These are phyloP conservation scores for Sebastes kiyomatsui DNA, from an alignment of 2,797 vertebrate genomes.

Conservation along the genomic window DNA sequence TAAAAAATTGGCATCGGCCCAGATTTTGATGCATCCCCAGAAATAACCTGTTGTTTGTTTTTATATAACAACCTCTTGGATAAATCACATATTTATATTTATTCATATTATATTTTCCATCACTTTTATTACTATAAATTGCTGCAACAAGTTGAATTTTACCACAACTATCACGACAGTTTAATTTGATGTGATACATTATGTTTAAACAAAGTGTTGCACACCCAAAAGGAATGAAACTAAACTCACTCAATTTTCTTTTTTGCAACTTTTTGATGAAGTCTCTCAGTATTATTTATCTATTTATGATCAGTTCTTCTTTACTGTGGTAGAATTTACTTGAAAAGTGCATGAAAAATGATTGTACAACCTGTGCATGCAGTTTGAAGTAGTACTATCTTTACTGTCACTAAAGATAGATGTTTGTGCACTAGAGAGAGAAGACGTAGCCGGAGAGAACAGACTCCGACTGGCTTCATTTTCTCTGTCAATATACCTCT, in stretches of 20 bases:
- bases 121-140: not conserved
- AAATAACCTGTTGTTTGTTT: not conserved
- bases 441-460: not conserved
- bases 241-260: not conserved
- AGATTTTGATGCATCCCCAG: not conserved
- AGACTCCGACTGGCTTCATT: not conserved
- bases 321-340: not conserved
- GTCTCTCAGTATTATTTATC: not conserved
- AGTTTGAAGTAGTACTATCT: not conserved
- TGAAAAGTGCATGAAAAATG: not conserved
- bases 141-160: not conserved
- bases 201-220: not conserved
- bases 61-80: not conserved
- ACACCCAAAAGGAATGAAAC: not conserved
- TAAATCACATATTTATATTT: not conserved
- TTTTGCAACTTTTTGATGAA: not conserved
- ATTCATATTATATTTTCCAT: not conserved
- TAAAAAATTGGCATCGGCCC: not conserved
- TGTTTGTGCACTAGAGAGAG: not conserved
- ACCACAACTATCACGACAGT: not conserved
- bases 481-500: not conserved
- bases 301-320: not conserved
- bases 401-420: not conserved
- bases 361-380: not conserved
- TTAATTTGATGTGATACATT: not conserved